phyloP scores from a whole-genome alignment of 1,140 invertebrate species.

The Phthorimaea operculella region DNA sequence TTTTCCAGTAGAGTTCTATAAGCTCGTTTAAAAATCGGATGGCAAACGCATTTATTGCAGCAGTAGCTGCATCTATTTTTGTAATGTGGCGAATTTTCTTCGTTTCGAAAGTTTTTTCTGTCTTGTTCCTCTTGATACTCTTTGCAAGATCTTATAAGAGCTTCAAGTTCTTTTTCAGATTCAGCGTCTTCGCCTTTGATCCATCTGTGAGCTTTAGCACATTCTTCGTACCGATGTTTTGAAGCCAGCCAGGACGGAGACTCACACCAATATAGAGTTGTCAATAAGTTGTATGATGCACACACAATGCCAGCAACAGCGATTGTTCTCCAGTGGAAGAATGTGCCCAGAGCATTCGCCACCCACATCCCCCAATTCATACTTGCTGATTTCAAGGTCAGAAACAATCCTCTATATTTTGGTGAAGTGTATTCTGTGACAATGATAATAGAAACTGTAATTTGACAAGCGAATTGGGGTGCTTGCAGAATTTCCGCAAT shows the following conservation, averaged over 20 bases:
- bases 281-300: neutral
- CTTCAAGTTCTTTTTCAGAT: conserved; percentile 17
- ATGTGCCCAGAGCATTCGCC: conserved; percentile 30
- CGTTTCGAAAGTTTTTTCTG: neutral
- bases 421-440: conserved; percentile 17
- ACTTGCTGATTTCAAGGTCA: conserved; percentile 17
- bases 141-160: conserved; percentile 10
- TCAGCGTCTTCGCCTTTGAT: conserved; percentile 11
- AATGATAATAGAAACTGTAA: conserved; percentile 14
- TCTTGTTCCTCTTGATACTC: neutral
- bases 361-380: conserved; percentile 27
- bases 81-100: too few relatives aligned
- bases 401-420: conserved; percentile 17
- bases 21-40: too few relatives aligned
- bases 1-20: too few relatives aligned
- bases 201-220: conserved; percentile 14
- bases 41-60: too few relatives aligned
- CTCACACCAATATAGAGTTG: conserved; percentile 13
- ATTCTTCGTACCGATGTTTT: conserved; percentile 21
- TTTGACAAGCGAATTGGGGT: conserved; percentile 1
- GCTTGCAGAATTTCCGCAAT: conserved; percentile 8
- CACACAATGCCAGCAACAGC: neutral
- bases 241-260: conserved; percentile 22
- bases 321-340: conserved; percentile 23
- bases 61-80: too few relatives aligned